Evolutionary conservation across 2,797 vertebrate species (phyloP).

Genomic region (Pipistrellus kuhlii): DNA sequence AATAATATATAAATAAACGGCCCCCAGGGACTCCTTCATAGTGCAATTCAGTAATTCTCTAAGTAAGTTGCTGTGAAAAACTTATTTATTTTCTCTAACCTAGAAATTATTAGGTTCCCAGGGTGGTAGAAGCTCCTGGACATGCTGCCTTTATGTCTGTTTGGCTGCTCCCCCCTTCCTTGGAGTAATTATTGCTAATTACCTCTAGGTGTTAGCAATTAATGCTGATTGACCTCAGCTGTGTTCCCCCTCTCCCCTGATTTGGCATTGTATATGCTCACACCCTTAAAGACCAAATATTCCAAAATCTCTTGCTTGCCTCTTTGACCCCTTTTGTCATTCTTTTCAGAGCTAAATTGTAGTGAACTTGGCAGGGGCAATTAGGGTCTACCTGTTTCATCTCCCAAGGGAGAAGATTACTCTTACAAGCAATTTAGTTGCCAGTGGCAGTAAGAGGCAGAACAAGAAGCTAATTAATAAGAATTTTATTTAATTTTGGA

Average conservation of each 20-base stretch:
- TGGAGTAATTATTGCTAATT: conserved; percentile 66
- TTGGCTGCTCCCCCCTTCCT: background rate
- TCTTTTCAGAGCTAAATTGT: conserved; percentile 56
- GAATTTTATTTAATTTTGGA: conserved; percentile 38
- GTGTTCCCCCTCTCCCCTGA: background rate
- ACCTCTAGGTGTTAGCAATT: conserved; percentile 58
- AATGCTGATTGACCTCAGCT: conserved; percentile 22
- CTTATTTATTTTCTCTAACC: conserved; percentile 53
- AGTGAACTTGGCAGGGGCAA: background rate
- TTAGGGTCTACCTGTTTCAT: conserved; percentile 8
- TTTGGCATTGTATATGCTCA: background rate
- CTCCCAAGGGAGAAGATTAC: background rate
- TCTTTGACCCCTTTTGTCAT: conserved; percentile 37
- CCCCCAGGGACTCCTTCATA: background rate
- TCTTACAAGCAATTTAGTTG: conserved; percentile 59
- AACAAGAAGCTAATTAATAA: conserved; percentile 43
- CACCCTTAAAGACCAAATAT: conserved; percentile 31
- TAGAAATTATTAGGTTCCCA: conserved; percentile 39
- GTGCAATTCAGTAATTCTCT: background rate
- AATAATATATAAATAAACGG: conserved; percentile 7
- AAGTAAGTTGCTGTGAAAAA: conserved; percentile 27
- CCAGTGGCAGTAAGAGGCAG: conserved; percentile 12
- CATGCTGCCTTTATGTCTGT: background rate
- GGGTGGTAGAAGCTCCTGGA: background rate
- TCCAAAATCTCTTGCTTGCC: conserved; percentile 55